A percentile compares a stretch with the other conserved stretches of the same genome.
These are phyloP conservation scores for Eurytemora carolleeae DNA, from an alignment of 1,140 invertebrate species.

Conservation along the genomic window DNA sequence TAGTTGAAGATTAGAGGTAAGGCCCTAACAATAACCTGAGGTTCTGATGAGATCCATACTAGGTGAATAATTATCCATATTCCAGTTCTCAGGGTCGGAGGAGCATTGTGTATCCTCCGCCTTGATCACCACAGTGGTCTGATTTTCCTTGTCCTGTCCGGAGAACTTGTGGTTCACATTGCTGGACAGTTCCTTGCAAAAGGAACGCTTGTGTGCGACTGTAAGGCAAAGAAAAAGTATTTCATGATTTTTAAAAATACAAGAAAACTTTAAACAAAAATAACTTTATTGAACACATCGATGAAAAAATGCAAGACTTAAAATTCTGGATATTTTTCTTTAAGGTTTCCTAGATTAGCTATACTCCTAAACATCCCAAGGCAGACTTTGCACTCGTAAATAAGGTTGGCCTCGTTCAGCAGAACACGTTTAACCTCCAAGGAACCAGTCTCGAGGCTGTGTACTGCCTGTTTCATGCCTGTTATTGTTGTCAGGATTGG, in stretches of 20 bases:
- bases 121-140: too few relatives aligned
- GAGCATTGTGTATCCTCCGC: too few relatives aligned
- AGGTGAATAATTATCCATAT: neutral
- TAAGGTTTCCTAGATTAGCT: too few relatives aligned
- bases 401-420: constrained; percentile 52
- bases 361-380: constrained; percentile 59
- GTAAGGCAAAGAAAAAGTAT: too few relatives aligned
- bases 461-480: constrained; percentile 36
- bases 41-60: neutral
- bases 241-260: too few relatives aligned
- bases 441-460: constrained; percentile 37
- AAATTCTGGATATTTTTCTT: too few relatives aligned
- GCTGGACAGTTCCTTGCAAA: neutral
- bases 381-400: constrained; percentile 66
- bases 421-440: constrained; percentile 44
- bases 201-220: constrained; percentile 14
- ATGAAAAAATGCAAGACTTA: too few relatives aligned
- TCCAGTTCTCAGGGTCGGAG: neutral
- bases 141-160: neutral
- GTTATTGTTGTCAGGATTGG: constrained; percentile 38
- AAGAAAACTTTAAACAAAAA: too few relatives aligned
- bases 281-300: too few relatives aligned
- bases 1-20: too few relatives aligned
- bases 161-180: constrained; percentile 1
- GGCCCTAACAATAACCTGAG: too few relatives aligned